Evolutionary conservation across 2,113 vertebrate genomes (phyloP), one percentile per base, ranked within the genome.

Genomic region (Cebidichthys violaceus): DNA sequence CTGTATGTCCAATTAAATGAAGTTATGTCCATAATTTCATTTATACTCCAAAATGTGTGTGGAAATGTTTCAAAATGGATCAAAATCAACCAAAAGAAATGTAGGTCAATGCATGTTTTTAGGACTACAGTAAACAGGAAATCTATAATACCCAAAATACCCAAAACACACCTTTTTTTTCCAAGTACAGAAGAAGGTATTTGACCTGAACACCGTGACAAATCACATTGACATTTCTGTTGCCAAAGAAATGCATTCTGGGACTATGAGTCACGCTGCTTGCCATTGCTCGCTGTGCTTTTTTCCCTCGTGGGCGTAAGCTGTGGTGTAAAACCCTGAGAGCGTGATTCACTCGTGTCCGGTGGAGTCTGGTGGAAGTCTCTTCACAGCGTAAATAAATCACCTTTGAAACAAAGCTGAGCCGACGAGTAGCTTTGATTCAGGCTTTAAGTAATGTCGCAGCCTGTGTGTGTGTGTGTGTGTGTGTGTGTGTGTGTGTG

Each of bases 371-470:
- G 75, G 35, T 50, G 61, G 81, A 81, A 66, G 65, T 70, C 77
- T 87, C 79, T 89, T 86, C 81, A 83, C 66, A 76, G 69, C 6
- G 4, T 82, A 29, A 92, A 90, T 88, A 86, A 90, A 90, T 88
- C 89, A 87, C 75, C 65, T 75, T 59, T 81, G 81, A 87, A 91
- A 90, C 82, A 55, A 67, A 89, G 79, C 85, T 70, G 73, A 71
- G 68, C 62, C 85, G 86, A 90, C 86, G 89, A 92, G 89, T 82
- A 85, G 65, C 86, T 91, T 88, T 93, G 89, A 95, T 84, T 93
- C 89, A 92, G 82, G 78, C 82, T 79, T 79, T 77, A 88, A 91
- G 86, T 83, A 90, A 43, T 81, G 77, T 84, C 72, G 59, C 70
- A 66, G 31, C 78, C 33, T 61, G 50, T 82, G 75, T 89, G 70